phyloP scores from a whole-genome alignment of 1,140 invertebrate species.

The Vollenhovia emeryi region DNA sequence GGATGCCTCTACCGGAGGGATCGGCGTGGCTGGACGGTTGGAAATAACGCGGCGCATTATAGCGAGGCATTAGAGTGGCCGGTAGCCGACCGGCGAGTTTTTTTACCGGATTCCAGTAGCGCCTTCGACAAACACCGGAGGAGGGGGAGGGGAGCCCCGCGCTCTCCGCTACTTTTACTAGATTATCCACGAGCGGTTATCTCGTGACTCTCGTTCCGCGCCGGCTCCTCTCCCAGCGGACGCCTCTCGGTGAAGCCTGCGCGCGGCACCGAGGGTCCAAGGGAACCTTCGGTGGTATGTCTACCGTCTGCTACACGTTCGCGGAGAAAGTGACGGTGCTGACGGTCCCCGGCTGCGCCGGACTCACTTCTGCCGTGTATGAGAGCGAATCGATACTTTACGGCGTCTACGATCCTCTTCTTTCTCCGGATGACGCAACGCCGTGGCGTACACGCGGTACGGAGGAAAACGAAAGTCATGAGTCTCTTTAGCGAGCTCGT shows the following conservation, averaged over 20 bases:
- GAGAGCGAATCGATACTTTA: conserved; percentile 48
- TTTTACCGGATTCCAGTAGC: conserved; percentile 84
- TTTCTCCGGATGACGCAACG: not conserved
- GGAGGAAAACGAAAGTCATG: conserved; percentile 6
- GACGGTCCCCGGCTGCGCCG: conserved; percentile 7
- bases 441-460: not conserved
- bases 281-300: conserved; percentile 64
- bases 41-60: conserved; percentile 81
- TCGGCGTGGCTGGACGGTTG: conserved; percentile 64
- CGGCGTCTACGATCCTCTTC: not conserved
- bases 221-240: conserved; percentile 66
- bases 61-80: conserved; percentile 82
- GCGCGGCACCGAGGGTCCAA: conserved; percentile 29
- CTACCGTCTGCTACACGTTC: conserved; percentile 25
- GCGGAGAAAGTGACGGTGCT: conserved; percentile 71
- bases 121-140: conserved; percentile 82
- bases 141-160: conserved; percentile 69
- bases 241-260: conserved; percentile 24
- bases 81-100: conserved; percentile 82
- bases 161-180: conserved; percentile 79
- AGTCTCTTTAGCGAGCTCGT: not conserved
- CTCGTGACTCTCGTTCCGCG: conserved; percentile 75
- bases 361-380: conserved; percentile 33
- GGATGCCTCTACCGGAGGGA: conserved; percentile 14
- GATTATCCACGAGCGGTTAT: conserved; percentile 76